Percentiles rank a stretch among this genome's conserved stretches.
These are phyloP conservation scores for Acipenser ruthenus DNA, from an alignment of 2,797 vertebrate species.

Conservation along the genomic window DNA sequence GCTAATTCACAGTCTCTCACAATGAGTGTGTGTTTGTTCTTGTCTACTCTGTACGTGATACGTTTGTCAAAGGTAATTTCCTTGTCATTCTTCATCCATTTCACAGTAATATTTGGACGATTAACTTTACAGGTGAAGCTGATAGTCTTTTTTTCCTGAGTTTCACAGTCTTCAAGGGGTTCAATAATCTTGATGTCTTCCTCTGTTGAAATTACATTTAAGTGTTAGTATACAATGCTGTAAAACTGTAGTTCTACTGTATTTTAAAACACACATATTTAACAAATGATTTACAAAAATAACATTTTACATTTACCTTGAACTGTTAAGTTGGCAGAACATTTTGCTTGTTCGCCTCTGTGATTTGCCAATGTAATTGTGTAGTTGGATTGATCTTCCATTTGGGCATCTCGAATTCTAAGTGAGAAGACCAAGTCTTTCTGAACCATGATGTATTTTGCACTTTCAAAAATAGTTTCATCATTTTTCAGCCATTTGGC, in stretches of 20 bases:
- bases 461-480: slow-evolving; percentile 85
- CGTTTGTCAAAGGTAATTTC: slow-evolving; percentile 77
- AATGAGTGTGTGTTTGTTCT: slow-evolving; percentile 85
- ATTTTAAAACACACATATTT: too few species aligned
- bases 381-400: slow-evolving; percentile 76
- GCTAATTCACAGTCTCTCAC: slow-evolving; percentile 86
- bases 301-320: slow-evolving; percentile 63
- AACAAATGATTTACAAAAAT: too few species aligned
- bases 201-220: slow-evolving; percentile 53
- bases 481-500: slow-evolving; percentile 92
- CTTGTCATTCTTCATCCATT: slow-evolving; percentile 84
- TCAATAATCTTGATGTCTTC: slow-evolving; percentile 85
- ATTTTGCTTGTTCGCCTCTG: slow-evolving; percentile 81
- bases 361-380: slow-evolving; percentile 74
- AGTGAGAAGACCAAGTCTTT: slow-evolving; percentile 87
- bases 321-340: slow-evolving; percentile 69
- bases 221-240: too few species aligned
- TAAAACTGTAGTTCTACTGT: too few species aligned
- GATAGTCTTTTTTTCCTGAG: slow-evolving; percentile 88
- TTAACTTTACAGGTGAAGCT: slow-evolving; percentile 96
- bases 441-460: slow-evolving; percentile 86
- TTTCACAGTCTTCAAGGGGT: slow-evolving; percentile 89
- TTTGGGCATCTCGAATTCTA: slow-evolving; percentile 75
- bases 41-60: slow-evolving; percentile 80
- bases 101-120: slow-evolving; percentile 75